These are phyloP conservation scores for Zoanthus sansibaricus DNA, from an alignment of 92 coral and sea anemone genomes.

Conservation along the genomic window DNA sequence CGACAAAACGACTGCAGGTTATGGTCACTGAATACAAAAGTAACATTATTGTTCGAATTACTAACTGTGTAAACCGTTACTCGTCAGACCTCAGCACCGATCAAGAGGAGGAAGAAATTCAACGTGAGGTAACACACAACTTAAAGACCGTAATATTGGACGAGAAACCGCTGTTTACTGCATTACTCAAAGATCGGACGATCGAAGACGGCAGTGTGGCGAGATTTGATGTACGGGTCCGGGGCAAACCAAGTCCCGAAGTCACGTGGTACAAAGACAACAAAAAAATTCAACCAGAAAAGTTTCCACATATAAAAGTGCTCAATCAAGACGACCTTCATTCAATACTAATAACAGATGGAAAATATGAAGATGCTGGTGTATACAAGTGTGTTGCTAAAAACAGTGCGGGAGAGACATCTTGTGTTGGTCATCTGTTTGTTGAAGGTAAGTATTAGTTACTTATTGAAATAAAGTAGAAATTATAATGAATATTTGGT, in stretches of 20 bases:
- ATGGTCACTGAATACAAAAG: too few species aligned
- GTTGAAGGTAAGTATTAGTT: conserved; percentile 74
- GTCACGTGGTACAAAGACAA: conserved; percentile 91
- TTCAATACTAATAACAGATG: conserved; percentile 87
- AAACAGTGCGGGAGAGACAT: conserved; percentile 83
- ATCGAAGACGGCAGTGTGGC: conserved; percentile 86
- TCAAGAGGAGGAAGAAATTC: conserved; percentile 53
- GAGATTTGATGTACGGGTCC: conserved; percentile 89
- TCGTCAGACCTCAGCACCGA: conserved; percentile 47
- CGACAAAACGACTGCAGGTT: too few species aligned
- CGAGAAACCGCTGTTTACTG: conserved; percentile 83
- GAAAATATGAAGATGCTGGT: conserved; percentile 80
- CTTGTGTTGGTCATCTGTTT: conserved; percentile 73
- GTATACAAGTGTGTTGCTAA: conserved; percentile 91
- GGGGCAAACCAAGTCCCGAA: conserved; percentile 83
- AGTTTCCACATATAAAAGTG: conserved; percentile 74
- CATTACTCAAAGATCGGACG: conserved; percentile 80
- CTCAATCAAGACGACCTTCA: conserved; percentile 81
- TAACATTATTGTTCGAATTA: not conserved
- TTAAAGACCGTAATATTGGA: conserved; percentile 54
- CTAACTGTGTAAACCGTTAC: not conserved
- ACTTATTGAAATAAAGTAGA: not conserved
- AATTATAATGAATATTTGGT: not conserved
- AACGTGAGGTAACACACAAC: conserved; percentile 36
- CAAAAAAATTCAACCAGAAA: conserved; percentile 61